A percentile compares a stretch with the other conserved stretches of the same genome.
Conservation (phyloP, 2,888 invertebrate genomes). For the Geophilus truncorum region DNA sequence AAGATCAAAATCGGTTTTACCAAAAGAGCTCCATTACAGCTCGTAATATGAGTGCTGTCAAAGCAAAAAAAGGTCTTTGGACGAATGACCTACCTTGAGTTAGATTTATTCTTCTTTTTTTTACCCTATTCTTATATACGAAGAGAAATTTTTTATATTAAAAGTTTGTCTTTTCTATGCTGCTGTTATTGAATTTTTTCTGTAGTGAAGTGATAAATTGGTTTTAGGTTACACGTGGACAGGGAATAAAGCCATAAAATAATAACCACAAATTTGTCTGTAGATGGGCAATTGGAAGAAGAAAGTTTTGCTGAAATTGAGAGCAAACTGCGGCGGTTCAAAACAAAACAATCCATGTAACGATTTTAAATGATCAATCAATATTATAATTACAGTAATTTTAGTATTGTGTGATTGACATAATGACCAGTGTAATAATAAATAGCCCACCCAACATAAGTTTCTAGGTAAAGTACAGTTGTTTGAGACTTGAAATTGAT, state of each 20-base stretch:
- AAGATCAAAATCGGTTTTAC: constrained; percentile 27
- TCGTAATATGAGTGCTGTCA: constrained; percentile 24
- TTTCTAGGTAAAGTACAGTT: too few species aligned
- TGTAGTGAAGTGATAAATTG: not conserved
- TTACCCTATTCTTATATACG: not conserved
- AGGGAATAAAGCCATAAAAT: not conserved
- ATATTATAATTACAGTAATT: too few species aligned
- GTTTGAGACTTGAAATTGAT: too few species aligned
- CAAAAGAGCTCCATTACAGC: constrained; percentile 17
- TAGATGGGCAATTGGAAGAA: too few species aligned
- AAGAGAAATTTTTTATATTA: not conserved
- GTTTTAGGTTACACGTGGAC: not conserved
- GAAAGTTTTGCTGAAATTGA: too few species aligned
- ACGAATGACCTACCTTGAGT: constrained; percentile 27
- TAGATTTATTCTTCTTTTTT: constrained; percentile 16
- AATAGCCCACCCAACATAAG: too few species aligned
- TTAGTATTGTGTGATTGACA: too few species aligned
- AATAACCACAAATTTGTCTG: too few species aligned
- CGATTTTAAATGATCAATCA: too few species aligned
- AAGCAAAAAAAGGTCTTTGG: constrained; percentile 17
- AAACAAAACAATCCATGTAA: too few species aligned
- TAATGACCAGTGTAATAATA: too few species aligned
- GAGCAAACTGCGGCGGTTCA: too few species aligned
- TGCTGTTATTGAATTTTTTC: constrained; percentile 14
- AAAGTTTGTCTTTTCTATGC: not conserved